Evolutionary conservation across 2,888 invertebrate species (phyloP), one percentile per base, ranked within the genome.

Genomic region (Aphodius sticticus): DNA sequence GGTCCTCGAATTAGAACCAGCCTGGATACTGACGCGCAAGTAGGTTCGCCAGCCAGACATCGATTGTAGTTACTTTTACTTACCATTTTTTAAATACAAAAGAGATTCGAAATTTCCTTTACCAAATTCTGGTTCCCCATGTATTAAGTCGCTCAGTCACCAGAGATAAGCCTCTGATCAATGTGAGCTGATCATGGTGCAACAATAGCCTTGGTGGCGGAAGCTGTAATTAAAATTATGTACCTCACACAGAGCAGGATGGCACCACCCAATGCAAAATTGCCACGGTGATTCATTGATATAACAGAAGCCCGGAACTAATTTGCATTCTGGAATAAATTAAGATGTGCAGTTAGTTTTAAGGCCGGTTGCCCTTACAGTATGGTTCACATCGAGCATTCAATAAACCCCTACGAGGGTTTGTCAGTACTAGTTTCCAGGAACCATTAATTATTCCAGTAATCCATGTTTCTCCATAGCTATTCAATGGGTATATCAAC

Each of bases 291-390:
- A 76, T 76, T 76, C 53, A 76, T 69, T 76, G 76, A 53, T 53
- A 5, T 12, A 3, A 53, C 53, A 9, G 12, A 53, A 69, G 69
- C 53, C 69, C 38, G 76, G 26, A 16, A 26, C 69, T 53, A 69
- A 69, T 69, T 53, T 76, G 76, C 76, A 76, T 76, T 69, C 53
- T 69, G 76, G 69, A 76, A 76, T 76, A 76, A 76, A 76, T 76
- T 69, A 76, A 76, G 69, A 53, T 53, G 53, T 53, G 53, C 53
- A 53, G 53, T 53, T 53, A 53, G 53, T 53, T 53, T 53, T 53
- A 53, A 9, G 12, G 2, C 53, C 53, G 53, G 53, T 53, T 53
- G 53, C 9, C 2, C 4, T 53, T 12, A 12, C 12, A 1, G 53
- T 12, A 12, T 26, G 26, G 26, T 26, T 53, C 12, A 53, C 53